Evolutionary conservation across 2,797 vertebrate genomes (phyloP), one percentile per base, ranked within the genome.

Genomic region (Phrynocephalus guinanensis): DNA sequence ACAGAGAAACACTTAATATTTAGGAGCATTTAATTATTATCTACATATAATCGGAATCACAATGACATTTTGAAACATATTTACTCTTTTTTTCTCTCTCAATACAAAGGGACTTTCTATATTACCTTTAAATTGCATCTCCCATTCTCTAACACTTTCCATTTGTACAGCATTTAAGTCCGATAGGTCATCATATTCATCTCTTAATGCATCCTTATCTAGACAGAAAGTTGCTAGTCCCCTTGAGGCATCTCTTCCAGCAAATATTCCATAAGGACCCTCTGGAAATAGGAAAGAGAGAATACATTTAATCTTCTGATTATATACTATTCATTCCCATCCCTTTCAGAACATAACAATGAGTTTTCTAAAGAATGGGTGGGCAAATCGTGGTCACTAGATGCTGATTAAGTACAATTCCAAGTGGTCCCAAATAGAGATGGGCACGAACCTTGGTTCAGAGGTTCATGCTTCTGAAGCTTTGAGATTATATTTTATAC

Each of bases 141-240:
- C 99, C 99, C 99, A 99, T 95, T 99, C 99, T 95, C 98, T 97
- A 89, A 99, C 98, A 86, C 99, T 99, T 96, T 99, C 99, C 99
- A 99, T 99, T 93, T 99, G 98, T 87, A 99, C 99, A 88, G 99
- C 98, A 70, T 97, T 99, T 96, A 99, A 97, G 95, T 99, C 99
- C 0, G 99, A 99, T 94, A 99, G 95, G 95, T 99, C 99, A 89
- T 99, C 99, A 70, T 99, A 99, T 93, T 99, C 98, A 94, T 99
- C 99, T 96, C 96, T 96, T 93, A 99, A 97, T 75, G 98, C 98
- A 79, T 98, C 98, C 93, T 98, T 99, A 96, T 99, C 99, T 96
- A 99, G 97, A 95, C 99, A 99, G 96, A 99, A 99, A 79, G 98
- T 99, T 85, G 99, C 99, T 95, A 99, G 97, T 93, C 99, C 98